Base-by-base conservation (phyloP, 1,140 invertebrate species). In the Ectropis grisescens region DNA sequence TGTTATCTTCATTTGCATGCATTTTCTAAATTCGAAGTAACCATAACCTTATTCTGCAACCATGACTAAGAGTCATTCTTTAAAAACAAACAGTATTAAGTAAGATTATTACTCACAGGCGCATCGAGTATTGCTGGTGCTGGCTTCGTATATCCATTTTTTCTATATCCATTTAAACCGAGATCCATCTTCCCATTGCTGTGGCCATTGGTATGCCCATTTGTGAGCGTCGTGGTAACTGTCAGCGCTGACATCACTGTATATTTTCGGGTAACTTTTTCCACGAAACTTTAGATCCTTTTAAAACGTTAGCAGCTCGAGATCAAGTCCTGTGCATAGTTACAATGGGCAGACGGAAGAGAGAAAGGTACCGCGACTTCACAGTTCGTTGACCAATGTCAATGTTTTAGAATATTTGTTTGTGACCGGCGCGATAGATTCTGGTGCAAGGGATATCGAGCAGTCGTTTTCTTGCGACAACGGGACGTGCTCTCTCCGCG, bases 191-290 rank as follows among this genome's bases (percentile, higher is more conserved):
- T 68, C 7, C 64, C 66, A 37, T 72, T 78, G 12, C 59, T 52
- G 34, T 67, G 66, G n/a, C 22, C 66, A 36, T 72, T 78, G 11
- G 58, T 53, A 33, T 67, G 66, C 23, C 65, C 75, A 32, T 74
- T 74, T 2, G 60, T 69, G 14, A 75, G 46, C n/a, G 67, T 72
- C 8, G 70, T 72, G 7, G 71, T 75, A 49, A 72, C 47, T n/a
- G 69, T 76, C 34, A 72, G 30, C 15, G 70, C 45, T 52, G 72
- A 68, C 74, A 75, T 78, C 44, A 47, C 66, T 11, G 44, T 57
- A 34, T 30, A 34, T 30, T 46, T 48, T 37, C 33, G 13, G 33
- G 29, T 33, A 36, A 27, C 9, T 34, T 6, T 37, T 5, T 45
- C 16, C 30, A n/a, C n/a, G n/a, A n/a, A n/a, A n/a, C n/a, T n/a